Percentiles rank a stretch among this genome's conserved stretches.
These are phyloP conservation scores for Ascidia mentula DNA, from an alignment of 23 tunicate species.

Conservation along the genomic window DNA sequence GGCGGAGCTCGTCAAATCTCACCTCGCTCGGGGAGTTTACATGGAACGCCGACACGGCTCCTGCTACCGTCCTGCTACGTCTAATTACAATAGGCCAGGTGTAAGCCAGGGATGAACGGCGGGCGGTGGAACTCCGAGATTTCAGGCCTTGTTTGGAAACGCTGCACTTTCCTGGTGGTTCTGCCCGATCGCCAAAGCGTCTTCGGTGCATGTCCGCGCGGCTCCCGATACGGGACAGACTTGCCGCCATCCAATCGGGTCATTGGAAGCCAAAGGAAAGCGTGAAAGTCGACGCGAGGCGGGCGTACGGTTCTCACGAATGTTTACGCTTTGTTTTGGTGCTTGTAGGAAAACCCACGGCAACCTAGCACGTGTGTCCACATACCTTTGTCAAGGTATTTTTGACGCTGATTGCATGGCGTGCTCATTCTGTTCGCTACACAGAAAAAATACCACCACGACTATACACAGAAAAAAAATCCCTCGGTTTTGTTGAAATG, in stretches of 20 bases:
- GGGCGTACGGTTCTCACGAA: not conserved
- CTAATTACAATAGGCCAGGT: not conserved
- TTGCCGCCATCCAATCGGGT: not conserved
- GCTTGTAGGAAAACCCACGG: too few relatives aligned
- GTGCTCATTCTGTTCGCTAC: too few relatives aligned
- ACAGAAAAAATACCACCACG: too few relatives aligned
- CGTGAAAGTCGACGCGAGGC: not conserved
- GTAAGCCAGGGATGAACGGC: not conserved
- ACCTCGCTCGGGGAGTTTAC: not conserved
- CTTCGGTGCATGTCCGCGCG: not conserved
- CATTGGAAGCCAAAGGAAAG: not conserved
- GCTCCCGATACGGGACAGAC: too few relatives aligned
- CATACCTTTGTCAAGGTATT: too few relatives aligned
- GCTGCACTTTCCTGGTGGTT: constrained; percentile 1
- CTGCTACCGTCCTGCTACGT: not conserved
- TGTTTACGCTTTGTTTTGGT: not conserved
- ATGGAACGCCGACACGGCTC: not conserved
- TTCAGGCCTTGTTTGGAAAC: not conserved
- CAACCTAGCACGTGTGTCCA: too few relatives aligned
- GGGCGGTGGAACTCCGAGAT: not conserved
- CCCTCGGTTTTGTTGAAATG: too few relatives aligned
- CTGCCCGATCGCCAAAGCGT: not conserved
- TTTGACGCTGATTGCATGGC: too few relatives aligned
- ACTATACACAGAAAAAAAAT: too few relatives aligned
- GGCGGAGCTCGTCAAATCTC: constrained; percentile 5